Evolutionary conservation across 2,888 invertebrate genomes (phyloP).

Genomic region (Tiliacea citrago): DNA sequence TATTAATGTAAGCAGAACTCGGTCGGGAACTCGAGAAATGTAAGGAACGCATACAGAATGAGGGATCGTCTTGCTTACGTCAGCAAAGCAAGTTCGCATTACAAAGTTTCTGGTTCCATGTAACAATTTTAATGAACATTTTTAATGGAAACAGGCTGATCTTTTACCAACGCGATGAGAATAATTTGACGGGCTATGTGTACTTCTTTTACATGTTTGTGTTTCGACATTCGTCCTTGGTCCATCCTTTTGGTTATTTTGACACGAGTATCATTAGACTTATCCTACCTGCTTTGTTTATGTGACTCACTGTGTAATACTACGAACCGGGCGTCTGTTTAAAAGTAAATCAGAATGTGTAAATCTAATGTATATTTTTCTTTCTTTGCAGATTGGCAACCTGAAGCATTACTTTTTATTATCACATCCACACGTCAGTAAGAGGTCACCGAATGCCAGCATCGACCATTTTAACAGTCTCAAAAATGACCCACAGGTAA

Average conservation of each 20-base stretch:
- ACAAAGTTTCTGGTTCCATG: constrained; percentile 17
- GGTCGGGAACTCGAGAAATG: constrained; percentile 12
- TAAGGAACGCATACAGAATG: constrained; percentile 19
- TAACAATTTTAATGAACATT: constrained; percentile 12
- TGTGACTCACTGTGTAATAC: not conserved
- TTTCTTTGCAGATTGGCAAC: constrained; percentile 86
- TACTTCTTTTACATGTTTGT: not conserved
- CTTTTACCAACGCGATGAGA: not conserved
- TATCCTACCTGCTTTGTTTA: not conserved
- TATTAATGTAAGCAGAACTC: constrained; percentile 33
- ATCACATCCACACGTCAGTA: constrained; percentile 86
- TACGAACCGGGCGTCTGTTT: not conserved
- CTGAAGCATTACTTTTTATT: constrained; percentile 84
- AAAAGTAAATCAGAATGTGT: not conserved
- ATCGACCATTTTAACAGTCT: constrained; percentile 79
- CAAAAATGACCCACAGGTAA: constrained; percentile 88
- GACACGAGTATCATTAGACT: constrained; percentile 2
- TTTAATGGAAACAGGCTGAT: not conserved
- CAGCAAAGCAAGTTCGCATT: constrained; percentile 8
- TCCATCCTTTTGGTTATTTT: constrained; percentile 9
- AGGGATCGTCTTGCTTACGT: constrained; percentile 27
- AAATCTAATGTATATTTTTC: constrained; percentile 3
- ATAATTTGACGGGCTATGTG: not conserved
- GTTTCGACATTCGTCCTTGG: not conserved
- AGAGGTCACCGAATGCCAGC: constrained; percentile 85